Conservation (phyloP, 2,888 invertebrate species). For the Clunio marinus region DNA sequence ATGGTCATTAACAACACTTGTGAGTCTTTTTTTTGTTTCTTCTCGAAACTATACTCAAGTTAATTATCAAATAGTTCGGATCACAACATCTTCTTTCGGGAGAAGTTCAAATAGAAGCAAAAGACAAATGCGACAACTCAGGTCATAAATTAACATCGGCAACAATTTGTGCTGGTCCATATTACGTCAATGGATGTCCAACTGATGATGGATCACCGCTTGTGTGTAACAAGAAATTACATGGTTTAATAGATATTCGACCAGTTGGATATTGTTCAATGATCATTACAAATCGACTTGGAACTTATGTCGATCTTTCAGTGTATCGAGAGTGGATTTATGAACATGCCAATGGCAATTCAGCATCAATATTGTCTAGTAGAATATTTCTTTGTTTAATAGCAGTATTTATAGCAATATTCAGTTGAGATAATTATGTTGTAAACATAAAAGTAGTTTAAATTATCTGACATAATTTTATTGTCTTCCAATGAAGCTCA, state of each 20-base stretch:
- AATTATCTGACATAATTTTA: too few relatives aligned
- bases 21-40: neutral
- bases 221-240: neutral
- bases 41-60: neutral
- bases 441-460: too few relatives aligned
- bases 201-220: constrained; percentile 28
- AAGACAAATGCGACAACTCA: neutral
- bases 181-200: constrained; percentile 27
- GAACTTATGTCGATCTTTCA: constrained; percentile 26
- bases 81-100: constrained; percentile 11
- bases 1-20: constrained; percentile 16
- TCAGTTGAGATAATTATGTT: too few relatives aligned
- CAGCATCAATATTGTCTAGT: too few relatives aligned
- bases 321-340: constrained; percentile 19
- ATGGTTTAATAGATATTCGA: constrained; percentile 23
- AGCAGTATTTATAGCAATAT: too few relatives aligned
- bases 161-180: constrained; percentile 26
- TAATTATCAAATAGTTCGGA: neutral
- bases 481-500: too few relatives aligned
- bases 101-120: neutral
- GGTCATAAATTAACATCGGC: constrained; percentile 19
- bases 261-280: neutral
- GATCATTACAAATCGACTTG: constrained; percentile 22
- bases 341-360: too few relatives aligned
- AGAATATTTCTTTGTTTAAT: too few relatives aligned